Percentiles rank a stretch among this genome's conserved stretches.
phyloP scores from a whole-genome alignment of 2,113 vertebrate species.

The Lampris megalopsis region DNA sequence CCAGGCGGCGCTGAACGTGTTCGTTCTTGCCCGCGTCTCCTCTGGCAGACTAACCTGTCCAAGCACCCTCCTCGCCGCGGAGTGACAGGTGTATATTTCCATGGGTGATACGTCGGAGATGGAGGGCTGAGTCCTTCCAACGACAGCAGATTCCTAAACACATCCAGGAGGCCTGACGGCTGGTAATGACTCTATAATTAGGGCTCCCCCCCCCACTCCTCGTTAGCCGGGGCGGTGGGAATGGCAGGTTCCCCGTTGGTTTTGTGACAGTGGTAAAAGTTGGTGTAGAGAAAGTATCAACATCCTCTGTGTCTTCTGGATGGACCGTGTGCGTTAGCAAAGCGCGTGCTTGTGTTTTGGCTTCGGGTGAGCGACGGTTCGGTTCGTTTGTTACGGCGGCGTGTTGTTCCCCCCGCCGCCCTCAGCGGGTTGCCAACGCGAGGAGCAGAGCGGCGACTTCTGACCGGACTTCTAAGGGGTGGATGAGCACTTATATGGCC shows the following conservation, averaged over 20 bases:
- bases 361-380: too few relatives aligned
- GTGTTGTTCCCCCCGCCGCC: too few relatives aligned
- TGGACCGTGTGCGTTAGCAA: neutral
- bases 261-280: slow-evolving; percentile 35
- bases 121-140: neutral
- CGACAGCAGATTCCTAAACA: slow-evolving; percentile 15
- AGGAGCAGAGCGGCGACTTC: too few relatives aligned
- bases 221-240: slow-evolving; percentile 21
- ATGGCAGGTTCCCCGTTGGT: slow-evolving; percentile 28
- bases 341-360: too few relatives aligned
- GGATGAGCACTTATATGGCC: too few relatives aligned
- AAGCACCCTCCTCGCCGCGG: slow-evolving; percentile 45
- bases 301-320: slow-evolving; percentile 8
- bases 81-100: slow-evolving; percentile 62
- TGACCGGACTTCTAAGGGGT: too few relatives aligned
- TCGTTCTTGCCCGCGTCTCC: slow-evolving; percentile 55
- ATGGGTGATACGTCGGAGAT: slow-evolving; percentile 8
- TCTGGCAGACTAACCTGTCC: slow-evolving; percentile 51
- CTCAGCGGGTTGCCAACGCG: too few relatives aligned
- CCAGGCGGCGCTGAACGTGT: slow-evolving; percentile 60
- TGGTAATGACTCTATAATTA: slow-evolving; percentile 48
- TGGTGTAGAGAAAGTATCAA: slow-evolving; percentile 20
- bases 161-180: slow-evolving; percentile 28
- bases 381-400: too few relatives aligned
- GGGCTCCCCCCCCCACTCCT: neutral